Base-by-base conservation (phyloP, 2,113 vertebrate species). In the Zosterops lateralis region DNA sequence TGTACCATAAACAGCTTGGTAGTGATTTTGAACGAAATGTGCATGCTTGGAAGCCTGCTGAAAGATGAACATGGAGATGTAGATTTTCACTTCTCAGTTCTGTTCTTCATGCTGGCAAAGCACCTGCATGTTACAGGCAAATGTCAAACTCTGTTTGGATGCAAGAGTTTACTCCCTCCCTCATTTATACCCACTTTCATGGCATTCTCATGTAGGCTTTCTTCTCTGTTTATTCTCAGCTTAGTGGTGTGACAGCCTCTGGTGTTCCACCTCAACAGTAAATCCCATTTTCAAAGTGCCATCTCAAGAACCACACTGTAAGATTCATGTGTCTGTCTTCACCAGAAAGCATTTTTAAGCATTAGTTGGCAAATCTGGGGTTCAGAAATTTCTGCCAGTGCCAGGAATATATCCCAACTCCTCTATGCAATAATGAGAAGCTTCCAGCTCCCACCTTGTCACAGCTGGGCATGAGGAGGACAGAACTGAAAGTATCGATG, bases 11-110 rank as follows among this genome's bases (percentile, higher is more conserved):
- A 96, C 93, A 97, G 91, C 77, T 96, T 93, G 86, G 66, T 70
- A 91, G 86, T 60, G 73, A 94, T 90, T 96, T 90, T 93, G 87
- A 92, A 96, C 47, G 48, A 87, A 95, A 95, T 95, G 80, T 62
- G 72, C 76, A 44, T 87, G 80, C 80, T 75, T 94, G 91, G 93
- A 92, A 96, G 92, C 76, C 65, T 85, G 81, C 77, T 95, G 92
- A 87, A 97, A 96, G 91, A 86, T 4, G 56, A 96, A 91, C 90
- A 93, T 31, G 42, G 42, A 92, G 73, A 93, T 14, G 13, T 13
- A 79, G 67, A 86, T 84, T 93, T 93, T 66, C 65, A 83, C 18
- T 65, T 92, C 74, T 93, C 92, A 88, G 1, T 74, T 87, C 58
- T 58, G 54, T 48, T 92, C 71, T 89, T 90, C 78, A 56, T 47